Conservation (phyloP, 2,797 vertebrate species). For the Momotus momota region DNA sequence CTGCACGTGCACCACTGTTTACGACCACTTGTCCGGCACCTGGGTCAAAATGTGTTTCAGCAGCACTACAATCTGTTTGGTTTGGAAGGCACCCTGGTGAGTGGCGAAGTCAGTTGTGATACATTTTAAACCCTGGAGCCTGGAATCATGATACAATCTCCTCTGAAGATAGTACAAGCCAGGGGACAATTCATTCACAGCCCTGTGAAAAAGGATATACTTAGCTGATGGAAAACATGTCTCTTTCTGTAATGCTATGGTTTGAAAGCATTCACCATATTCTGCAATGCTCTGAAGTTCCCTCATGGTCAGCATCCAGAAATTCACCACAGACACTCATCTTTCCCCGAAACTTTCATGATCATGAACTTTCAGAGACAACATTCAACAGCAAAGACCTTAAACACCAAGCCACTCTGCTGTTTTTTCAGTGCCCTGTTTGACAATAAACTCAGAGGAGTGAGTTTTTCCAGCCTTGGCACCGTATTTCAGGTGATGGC, state of each 20-base stretch:
- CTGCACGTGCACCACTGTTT: background rate
- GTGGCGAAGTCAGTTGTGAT: background rate
- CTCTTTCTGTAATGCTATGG: background rate
- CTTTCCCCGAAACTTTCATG: background rate
- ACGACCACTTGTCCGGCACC: background rate
- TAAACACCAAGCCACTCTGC: background rate
- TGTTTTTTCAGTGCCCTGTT: background rate
- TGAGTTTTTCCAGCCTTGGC: background rate
- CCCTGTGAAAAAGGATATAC: background rate
- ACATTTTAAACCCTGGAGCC: background rate
- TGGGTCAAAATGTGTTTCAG: background rate
- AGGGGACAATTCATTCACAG: background rate
- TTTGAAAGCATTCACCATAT: background rate
- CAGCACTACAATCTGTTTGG: background rate
- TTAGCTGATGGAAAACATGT: background rate
- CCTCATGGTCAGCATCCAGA: background rate
- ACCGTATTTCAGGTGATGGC: background rate
- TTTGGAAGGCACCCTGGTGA: background rate
- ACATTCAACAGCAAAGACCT: background rate
- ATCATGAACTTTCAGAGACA: background rate
- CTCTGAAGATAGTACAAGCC: background rate
- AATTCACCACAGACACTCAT: background rate
- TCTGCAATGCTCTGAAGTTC: background rate
- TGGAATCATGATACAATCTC: background rate
- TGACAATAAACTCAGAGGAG: background rate